A percentile compares a stretch with the other conserved stretches of the same genome.
Conservation (phyloP, 2,888 invertebrate genomes). For the Chironomus tentans region DNA sequence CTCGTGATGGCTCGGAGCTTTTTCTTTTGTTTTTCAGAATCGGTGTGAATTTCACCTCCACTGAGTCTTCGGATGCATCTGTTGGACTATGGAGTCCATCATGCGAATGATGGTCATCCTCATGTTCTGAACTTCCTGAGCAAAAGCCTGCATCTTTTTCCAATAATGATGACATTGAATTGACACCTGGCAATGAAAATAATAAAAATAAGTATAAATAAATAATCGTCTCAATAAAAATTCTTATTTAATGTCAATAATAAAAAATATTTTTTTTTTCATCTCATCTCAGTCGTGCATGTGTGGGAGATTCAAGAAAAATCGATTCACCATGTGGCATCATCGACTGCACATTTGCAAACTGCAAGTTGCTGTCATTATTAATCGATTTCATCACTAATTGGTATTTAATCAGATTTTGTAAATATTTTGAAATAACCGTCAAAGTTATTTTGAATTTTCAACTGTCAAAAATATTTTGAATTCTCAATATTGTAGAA, state of each 20-base stretch:
- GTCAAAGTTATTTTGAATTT: too few species aligned
- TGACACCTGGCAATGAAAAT: constrained; percentile 35
- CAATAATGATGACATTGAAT: constrained; percentile 36
- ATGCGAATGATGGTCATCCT: constrained; percentile 48
- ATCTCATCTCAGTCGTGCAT: not conserved
- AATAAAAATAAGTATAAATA: constrained; percentile 11
- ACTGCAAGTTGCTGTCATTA: too few species aligned
- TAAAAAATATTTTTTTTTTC: not conserved
- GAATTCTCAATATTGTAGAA: too few species aligned
- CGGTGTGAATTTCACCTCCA: constrained; percentile 53
- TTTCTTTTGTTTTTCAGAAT: constrained; percentile 56
- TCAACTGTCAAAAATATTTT: too few species aligned
- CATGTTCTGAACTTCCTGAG: constrained; percentile 50
- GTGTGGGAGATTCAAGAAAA: too few species aligned
- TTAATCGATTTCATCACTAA: too few species aligned
- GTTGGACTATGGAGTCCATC: constrained; percentile 51
- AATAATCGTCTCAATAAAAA: not conserved
- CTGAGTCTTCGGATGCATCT: constrained; percentile 55
- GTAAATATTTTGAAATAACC: too few species aligned
- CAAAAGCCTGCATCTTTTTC: constrained; percentile 61
- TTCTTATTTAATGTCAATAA: not conserved
- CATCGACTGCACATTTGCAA: too few species aligned
- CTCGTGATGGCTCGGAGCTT: constrained; percentile 55
- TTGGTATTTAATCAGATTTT: too few species aligned
- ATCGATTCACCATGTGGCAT: too few species aligned